A percentile compares a stretch with the other conserved stretches of the same genome.
Conservation (phyloP, 2,113 vertebrate species). For the Sakesphorus luctuosus region DNA sequence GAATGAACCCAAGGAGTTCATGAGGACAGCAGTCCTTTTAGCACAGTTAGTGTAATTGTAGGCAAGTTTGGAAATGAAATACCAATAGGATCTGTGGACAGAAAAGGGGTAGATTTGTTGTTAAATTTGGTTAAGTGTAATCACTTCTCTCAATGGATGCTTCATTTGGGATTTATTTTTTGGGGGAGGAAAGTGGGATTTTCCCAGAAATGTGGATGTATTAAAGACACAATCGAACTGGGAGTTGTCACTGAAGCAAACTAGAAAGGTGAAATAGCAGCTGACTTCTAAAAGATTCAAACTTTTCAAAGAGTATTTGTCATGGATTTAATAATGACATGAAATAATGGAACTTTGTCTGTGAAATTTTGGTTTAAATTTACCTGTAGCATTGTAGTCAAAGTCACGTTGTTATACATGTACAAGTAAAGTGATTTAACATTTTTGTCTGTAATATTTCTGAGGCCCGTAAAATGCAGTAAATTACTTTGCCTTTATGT, state of each 20-base stretch:
- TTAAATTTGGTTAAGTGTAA: background rate
- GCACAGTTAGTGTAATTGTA: conserved; percentile 19
- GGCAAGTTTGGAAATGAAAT: conserved; percentile 32
- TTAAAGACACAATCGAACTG: background rate
- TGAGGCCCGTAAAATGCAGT: background rate
- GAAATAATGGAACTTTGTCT: background rate
- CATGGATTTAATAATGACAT: background rate
- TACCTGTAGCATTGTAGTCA: background rate
- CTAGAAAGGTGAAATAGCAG: background rate
- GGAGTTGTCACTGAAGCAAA: background rate
- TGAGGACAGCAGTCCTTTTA: conserved; percentile 68
- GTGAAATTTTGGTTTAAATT: background rate
- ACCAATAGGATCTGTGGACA: background rate
- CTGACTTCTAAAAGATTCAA: background rate
- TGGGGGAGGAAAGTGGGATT: background rate
- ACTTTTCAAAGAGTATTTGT: background rate
- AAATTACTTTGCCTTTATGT: background rate
- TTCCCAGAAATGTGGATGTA: background rate
- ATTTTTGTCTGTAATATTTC: background rate
- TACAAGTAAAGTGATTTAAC: background rate
- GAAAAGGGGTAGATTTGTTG: background rate
- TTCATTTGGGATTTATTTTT: background rate
- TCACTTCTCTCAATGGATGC: background rate
- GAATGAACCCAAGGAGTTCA: conserved; percentile 71
- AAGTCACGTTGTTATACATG: background rate